Conservation (phyloP, 2,888 invertebrate genomes). For the Cheilosia vulpina region DNA sequence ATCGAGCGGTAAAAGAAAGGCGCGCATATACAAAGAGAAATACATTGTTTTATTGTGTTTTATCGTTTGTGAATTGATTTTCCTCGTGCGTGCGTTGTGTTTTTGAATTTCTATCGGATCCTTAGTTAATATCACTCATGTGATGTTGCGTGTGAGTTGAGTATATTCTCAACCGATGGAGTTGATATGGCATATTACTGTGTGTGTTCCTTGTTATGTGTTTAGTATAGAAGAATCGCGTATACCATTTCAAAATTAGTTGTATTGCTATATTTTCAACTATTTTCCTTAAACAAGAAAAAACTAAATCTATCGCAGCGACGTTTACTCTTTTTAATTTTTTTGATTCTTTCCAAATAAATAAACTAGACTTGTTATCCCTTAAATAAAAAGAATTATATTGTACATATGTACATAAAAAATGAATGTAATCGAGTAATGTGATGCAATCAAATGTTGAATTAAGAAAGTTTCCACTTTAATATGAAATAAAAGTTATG, state of each 20-base stretch:
- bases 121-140: slow-evolving; percentile 47
- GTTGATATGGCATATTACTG: slow-evolving; percentile 43
- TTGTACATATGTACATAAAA: slow-evolving; percentile 13
- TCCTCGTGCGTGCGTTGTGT: slow-evolving; percentile 42
- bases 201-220: slow-evolving; percentile 17
- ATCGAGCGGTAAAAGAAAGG: slow-evolving; percentile 28
- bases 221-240: slow-evolving; percentile 7
- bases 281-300: slow-evolving; percentile 1
- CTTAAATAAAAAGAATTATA: slow-evolving; percentile 52
- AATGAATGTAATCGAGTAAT: slow-evolving; percentile 40
- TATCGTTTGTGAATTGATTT: slow-evolving; percentile 54
- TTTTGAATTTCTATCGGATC: slow-evolving; percentile 46
- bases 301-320: slow-evolving; percentile 23
- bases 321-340: slow-evolving; percentile 18
- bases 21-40: slow-evolving; percentile 48
- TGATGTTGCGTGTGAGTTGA: slow-evolving; percentile 55
- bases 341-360: slow-evolving; percentile 30
- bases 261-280: slow-evolving; percentile 19
- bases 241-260: slow-evolving; percentile 46
- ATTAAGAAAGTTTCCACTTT: background rate
- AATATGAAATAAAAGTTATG: slow-evolving; percentile 3
- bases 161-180: slow-evolving; percentile 46
- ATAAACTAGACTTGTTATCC: slow-evolving; percentile 62
- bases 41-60: slow-evolving; percentile 44
- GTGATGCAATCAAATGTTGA: slow-evolving; percentile 57